phyloP scores from a whole-genome alignment of 2,113 vertebrate species.

The Hucho hucho region DNA sequence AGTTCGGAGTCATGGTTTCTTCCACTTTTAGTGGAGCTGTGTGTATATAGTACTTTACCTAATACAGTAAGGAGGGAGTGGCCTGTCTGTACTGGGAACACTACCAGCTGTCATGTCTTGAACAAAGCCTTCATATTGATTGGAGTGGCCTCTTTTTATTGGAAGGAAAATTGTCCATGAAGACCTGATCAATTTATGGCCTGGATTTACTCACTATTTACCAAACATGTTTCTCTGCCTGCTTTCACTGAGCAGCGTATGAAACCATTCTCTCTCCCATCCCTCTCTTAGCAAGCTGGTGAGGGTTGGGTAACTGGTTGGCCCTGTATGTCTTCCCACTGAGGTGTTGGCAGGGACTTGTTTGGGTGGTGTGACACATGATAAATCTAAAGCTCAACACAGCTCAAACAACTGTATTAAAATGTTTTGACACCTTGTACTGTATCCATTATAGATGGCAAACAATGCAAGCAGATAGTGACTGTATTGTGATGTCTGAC shows the following conservation, averaged over 20 bases:
- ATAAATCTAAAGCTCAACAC: not conserved
- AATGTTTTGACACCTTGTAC: no score
- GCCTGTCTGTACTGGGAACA: no score
- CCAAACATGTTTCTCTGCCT: not conserved
- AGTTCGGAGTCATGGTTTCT: not conserved
- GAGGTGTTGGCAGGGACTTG: not conserved
- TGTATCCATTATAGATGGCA: no score
- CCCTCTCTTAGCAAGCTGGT: not conserved
- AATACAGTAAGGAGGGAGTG: no score
- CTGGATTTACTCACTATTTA: no score
- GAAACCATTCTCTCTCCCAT: not conserved
- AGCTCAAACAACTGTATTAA: not conserved
- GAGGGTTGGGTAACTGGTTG: slow-evolving; percentile 10
- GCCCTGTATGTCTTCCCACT: slow-evolving; percentile 1
- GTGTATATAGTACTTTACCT: no score
- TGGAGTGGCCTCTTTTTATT: not conserved
- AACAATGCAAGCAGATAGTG: no score
- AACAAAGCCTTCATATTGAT: no score
- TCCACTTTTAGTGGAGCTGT: not conserved
- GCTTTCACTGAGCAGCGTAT: not conserved
- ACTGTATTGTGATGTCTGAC: not conserved
- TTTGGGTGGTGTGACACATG: not conserved
- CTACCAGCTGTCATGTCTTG: no score
- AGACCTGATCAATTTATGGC: no score
- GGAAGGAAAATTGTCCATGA: not conserved